Evolutionary conservation across 2,113 vertebrate species (phyloP).

Genomic region (Neotoma lepida): DNA sequence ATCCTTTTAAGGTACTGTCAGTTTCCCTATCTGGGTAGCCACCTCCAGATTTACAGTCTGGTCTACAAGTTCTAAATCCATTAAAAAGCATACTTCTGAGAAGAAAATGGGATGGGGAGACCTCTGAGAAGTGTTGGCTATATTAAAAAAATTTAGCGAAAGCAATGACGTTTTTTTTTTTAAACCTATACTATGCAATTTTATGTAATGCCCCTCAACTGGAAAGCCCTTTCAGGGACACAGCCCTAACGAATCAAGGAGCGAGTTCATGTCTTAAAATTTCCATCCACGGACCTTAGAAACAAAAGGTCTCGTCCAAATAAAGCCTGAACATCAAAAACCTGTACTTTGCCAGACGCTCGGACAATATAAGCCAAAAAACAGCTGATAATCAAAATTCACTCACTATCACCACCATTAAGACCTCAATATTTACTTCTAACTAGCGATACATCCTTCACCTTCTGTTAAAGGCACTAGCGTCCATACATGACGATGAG

Average conservation of each 20-base stretch:
- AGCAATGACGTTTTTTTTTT: background rate
- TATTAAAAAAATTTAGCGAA: conserved; percentile 23
- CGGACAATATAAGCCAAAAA: background rate
- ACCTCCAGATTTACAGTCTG: conserved; percentile 37
- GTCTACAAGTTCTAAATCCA: conserved; percentile 56
- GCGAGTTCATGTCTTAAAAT: background rate
- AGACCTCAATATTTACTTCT: conserved; percentile 73
- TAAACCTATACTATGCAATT: conserved; percentile 9
- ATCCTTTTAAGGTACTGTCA: conserved; percentile 46
- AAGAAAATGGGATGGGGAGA: background rate
- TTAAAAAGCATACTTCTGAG: conserved; percentile 47
- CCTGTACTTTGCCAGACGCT: conserved; percentile 30
- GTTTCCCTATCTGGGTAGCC: conserved; percentile 21
- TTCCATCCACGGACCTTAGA: conserved; percentile 52
- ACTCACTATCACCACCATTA: conserved; percentile 79
- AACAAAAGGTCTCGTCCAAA: conserved; percentile 2
- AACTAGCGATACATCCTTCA: conserved; percentile 78
- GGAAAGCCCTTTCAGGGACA: conserved; percentile 35
- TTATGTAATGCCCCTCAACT: background rate
- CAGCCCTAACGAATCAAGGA: conserved; percentile 6
- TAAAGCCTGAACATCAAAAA: conserved; percentile 33
- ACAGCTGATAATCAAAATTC: conserved; percentile 64
- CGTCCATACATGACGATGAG: conserved; percentile 78
- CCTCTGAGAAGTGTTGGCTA: conserved; percentile 14
- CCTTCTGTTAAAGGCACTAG: conserved; percentile 86